phyloP scores from a whole-genome alignment of 2,797 vertebrate genomes.

The Heterohyrax brucei region DNA sequence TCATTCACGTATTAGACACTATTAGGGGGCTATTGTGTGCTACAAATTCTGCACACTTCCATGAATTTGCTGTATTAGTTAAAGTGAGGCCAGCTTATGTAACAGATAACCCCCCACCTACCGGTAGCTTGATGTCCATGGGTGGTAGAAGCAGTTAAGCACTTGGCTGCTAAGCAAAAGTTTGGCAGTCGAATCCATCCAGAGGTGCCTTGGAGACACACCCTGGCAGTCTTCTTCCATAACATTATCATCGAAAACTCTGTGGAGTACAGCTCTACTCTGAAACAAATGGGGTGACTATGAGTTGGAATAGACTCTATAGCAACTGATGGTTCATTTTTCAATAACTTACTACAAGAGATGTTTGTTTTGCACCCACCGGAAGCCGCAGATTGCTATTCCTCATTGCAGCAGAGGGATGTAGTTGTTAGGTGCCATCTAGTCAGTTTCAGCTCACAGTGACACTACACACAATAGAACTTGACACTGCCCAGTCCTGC shows the following conservation, averaged over 20 bases:
- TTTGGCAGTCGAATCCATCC: neutral
- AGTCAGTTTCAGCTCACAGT: no score
- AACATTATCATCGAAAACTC: neutral
- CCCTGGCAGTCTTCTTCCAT: neutral
- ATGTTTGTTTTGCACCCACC: neutral
- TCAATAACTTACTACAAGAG: neutral
- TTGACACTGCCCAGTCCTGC: no score
- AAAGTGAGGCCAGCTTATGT: neutral
- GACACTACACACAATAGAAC: no score
- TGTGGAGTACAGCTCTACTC: neutral
- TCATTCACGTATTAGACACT: slow-evolving; percentile 53
- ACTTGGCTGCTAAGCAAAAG: neutral
- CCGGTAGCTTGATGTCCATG: neutral
- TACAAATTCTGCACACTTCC: slow-evolving; percentile 8
- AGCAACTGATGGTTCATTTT: neutral
- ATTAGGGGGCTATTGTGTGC: slow-evolving; percentile 6
- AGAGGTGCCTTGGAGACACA: neutral
- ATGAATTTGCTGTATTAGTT: neutral
- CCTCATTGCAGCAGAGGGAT: neutral
- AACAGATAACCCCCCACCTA: neutral
- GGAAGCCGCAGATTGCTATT: neutral
- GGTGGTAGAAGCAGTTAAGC: neutral
- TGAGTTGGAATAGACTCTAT: neutral
- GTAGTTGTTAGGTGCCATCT: no score
- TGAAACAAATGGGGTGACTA: neutral